Evolutionary conservation across 2,888 invertebrate species (phyloP).

Genomic region (Brenthis ino): DNA sequence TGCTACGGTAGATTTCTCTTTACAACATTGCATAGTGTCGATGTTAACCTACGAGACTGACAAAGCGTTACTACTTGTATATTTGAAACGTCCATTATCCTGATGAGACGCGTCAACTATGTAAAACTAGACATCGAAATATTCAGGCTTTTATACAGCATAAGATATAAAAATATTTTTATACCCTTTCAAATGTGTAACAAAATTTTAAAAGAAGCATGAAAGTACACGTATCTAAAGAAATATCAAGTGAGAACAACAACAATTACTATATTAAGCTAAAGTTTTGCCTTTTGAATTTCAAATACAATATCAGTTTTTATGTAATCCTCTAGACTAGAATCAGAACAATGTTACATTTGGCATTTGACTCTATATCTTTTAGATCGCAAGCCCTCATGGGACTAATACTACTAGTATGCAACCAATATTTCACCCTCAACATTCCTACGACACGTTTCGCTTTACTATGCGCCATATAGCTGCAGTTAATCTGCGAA

Average conservation of each 20-base stretch:
- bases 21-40: not conserved
- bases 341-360: conserved; percentile 18
- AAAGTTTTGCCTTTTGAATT: not conserved
- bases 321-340: conserved; percentile 11
- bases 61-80: conserved; percentile 47
- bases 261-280: too few species aligned
- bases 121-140: conserved; percentile 13
- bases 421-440: conserved; percentile 36
- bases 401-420: conserved; percentile 31
- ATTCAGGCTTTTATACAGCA: not conserved
- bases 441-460: conserved; percentile 35
- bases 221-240: too few species aligned
- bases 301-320: not conserved
- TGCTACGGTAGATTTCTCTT: conserved; percentile 12
- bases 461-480: conserved; percentile 32
- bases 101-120: conserved; percentile 56
- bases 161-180: conserved; percentile 4
- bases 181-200: not conserved
- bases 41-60: conserved; percentile 23
- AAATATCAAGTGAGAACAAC: too few species aligned
- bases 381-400: conserved; percentile 28
- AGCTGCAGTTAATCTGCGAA: conserved; percentile 32
- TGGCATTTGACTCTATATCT: conserved; percentile 20
- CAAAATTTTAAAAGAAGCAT: not conserved
- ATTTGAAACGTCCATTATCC: conserved; percentile 64